phyloP scores from a whole-genome alignment of 2,113 vertebrate genomes.

The Cygnus atratus region DNA sequence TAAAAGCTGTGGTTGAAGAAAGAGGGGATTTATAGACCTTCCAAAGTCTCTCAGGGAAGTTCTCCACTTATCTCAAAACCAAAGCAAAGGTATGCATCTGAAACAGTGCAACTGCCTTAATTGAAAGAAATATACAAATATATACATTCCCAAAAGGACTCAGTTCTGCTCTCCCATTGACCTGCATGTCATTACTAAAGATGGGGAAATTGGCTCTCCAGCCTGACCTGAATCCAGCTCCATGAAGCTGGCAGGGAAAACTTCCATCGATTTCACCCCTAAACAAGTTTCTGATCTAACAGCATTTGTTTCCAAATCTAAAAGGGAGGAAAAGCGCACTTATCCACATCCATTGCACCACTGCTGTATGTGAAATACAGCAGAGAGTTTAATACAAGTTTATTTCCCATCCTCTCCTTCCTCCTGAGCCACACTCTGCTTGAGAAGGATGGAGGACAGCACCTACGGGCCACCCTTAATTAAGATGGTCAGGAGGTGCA shows the following conservation, averaged over 20 bases:
- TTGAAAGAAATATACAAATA: background rate
- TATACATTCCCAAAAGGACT: background rate
- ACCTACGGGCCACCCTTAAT: background rate
- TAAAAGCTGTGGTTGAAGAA: background rate
- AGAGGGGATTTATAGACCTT: background rate
- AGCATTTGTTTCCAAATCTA: background rate
- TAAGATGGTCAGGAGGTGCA: conserved; percentile 31
- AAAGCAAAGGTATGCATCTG: background rate
- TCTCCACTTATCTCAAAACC: background rate
- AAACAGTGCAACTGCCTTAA: background rate
- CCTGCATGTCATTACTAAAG: background rate
- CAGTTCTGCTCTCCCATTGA: background rate
- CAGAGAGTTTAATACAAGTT: background rate
- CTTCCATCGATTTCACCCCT: background rate
- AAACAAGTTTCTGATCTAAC: background rate
- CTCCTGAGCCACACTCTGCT: background rate
- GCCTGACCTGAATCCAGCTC: background rate
- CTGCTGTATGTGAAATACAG: background rate
- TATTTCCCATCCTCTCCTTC: background rate
- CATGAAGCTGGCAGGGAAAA: background rate
- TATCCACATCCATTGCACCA: background rate
- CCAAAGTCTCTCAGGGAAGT: background rate
- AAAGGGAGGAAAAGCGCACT: background rate
- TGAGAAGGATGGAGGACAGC: background rate
- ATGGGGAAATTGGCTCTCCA: background rate